These are phyloP conservation scores for Dascyllus trimaculatus DNA, from an alignment of 2,113 vertebrate species.

Conservation along the genomic window DNA sequence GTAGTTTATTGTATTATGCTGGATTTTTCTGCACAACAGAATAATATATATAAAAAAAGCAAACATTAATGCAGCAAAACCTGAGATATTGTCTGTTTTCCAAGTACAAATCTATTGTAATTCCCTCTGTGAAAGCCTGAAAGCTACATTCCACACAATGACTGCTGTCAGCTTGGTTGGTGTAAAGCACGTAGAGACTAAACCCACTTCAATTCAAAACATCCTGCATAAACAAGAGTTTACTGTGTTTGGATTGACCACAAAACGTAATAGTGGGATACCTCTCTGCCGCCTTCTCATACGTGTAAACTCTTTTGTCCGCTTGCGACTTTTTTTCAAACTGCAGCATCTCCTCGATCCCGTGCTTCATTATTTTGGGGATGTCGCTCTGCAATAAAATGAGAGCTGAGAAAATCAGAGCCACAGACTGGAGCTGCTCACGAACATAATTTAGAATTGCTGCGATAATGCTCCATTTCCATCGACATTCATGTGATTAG, in stretches of 20 bases:
- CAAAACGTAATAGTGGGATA: not conserved
- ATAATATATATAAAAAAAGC: too few species aligned
- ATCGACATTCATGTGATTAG: not conserved
- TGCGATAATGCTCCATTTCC: not conserved
- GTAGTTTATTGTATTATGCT: not conserved
- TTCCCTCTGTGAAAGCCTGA: not conserved
- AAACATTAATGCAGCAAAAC: too few species aligned
- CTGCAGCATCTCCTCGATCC: constrained; percentile 79
- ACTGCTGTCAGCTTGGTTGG: too few species aligned
- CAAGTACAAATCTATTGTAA: not conserved
- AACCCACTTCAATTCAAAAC: not conserved
- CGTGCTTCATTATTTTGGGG: constrained; percentile 45
- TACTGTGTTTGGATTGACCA: not conserved
- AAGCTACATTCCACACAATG: too few species aligned
- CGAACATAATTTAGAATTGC: not conserved
- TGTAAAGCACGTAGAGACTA: too few species aligned
- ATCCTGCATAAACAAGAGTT: not conserved
- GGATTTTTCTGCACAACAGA: too few species aligned
- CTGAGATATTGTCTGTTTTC: too few species aligned
- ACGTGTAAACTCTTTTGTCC: constrained; percentile 77
- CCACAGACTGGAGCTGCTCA: not conserved
- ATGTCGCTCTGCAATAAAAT: constrained; percentile 58
- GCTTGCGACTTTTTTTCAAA: constrained; percentile 74
- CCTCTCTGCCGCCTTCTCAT: constrained; percentile 82
- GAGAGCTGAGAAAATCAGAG: not conserved